Evolutionary conservation across 2,113 vertebrate genomes (phyloP).

Genomic region (Boulengeromyrus knoepffleri): DNA sequence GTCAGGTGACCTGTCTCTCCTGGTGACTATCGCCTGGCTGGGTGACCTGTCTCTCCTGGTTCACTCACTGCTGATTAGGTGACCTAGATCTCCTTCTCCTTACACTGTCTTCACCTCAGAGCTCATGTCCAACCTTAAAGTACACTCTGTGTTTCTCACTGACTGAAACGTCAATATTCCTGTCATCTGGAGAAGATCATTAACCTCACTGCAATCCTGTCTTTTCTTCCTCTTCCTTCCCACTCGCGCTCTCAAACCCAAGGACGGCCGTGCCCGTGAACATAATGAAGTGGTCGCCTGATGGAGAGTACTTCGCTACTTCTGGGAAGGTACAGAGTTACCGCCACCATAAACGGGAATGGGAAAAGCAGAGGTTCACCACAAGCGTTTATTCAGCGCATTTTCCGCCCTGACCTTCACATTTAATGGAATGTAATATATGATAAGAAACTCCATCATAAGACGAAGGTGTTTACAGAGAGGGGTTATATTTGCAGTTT

Average conservation of each 20-base stretch:
- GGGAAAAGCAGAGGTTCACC: not conserved
- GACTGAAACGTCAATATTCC: not conserved
- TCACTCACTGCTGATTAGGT: not conserved
- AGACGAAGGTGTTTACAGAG: not conserved
- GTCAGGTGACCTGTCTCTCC: not conserved
- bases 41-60: not conserved
- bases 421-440: not conserved
- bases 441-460: not conserved
- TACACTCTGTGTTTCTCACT: not conserved
- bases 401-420: not conserved
- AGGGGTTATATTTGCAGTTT: not conserved
- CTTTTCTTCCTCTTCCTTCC: conserved; percentile 11
- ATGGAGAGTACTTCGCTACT: conserved; percentile 96
- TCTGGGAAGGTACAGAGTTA: conserved; percentile 78
- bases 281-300: conserved; percentile 92
- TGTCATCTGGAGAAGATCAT: not conserved
- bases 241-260: not conserved
- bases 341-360: not conserved
- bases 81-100: not conserved
- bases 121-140: not conserved
- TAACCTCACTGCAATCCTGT: conserved; percentile 21
- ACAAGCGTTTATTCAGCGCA: not conserved
- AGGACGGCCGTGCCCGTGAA: conserved; percentile 91
- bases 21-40: too few species aligned
- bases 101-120: not conserved